A percentile compares a stretch with the other conserved stretches of the same genome.
Evolutionary conservation across 2,113 vertebrate genomes (phyloP).

Genomic region (Catagonus wagneri): DNA sequence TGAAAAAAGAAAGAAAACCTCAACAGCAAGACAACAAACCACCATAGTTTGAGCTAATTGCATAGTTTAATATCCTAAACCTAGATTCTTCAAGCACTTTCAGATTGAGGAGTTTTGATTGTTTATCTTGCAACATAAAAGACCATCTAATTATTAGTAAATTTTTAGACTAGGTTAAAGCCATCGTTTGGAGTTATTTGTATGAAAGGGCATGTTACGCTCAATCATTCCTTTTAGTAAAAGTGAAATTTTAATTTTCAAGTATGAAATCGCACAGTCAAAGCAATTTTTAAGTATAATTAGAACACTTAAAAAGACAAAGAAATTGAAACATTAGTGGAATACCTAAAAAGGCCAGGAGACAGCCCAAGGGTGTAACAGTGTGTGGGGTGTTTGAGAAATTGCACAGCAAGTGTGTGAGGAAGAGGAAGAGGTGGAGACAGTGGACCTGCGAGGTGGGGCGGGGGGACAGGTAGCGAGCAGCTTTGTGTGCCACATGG

Average conservation of each 20-base stretch:
- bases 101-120: background rate
- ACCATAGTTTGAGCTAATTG: background rate
- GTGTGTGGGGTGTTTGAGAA: background rate
- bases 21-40: background rate
- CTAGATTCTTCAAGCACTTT: background rate
- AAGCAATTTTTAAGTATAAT: background rate
- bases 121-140: background rate
- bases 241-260: conserved; percentile 28
- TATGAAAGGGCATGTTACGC: background rate
- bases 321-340: background rate
- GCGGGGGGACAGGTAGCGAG: too few relatives aligned
- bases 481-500: too few relatives aligned
- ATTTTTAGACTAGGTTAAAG: background rate
- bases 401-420: fast-evolving
- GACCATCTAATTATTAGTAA: background rate
- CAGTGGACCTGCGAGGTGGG: background rate
- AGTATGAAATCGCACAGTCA: background rate
- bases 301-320: background rate
- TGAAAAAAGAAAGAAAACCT: background rate
- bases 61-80: background rate
- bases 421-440: background rate
- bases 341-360: background rate
- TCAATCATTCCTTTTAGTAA: background rate
- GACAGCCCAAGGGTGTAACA: background rate
- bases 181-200: background rate